Evolutionary conservation across 53 echinoderm and acorn worm species (phyloP).

Genomic region (Patiria pectinifera): DNA sequence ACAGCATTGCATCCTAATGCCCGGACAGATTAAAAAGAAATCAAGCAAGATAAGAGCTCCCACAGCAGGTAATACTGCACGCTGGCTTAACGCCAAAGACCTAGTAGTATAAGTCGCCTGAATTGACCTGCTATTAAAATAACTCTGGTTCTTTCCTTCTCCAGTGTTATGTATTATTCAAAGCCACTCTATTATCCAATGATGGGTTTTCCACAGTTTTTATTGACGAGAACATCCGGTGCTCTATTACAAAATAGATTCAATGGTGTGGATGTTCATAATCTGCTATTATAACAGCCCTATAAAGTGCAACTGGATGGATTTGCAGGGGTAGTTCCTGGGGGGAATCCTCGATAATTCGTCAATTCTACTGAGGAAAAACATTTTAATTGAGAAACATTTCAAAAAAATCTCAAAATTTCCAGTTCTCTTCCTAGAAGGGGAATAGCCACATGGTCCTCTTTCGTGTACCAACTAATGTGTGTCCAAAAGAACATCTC

Average conservation of each 20-base stretch:
- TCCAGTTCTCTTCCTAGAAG: too few relatives aligned
- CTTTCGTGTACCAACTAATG: too few relatives aligned
- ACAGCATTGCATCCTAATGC: neutral
- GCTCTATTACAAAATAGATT: neutral
- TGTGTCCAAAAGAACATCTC: too few relatives aligned
- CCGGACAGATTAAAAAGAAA: slow-evolving; percentile 5
- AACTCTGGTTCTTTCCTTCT: neutral
- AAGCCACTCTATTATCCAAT: slow-evolving; percentile 19
- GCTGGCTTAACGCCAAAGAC: neutral
- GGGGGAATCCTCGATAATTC: neutral
- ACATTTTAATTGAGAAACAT: too few relatives aligned
- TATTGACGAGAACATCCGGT: neutral
- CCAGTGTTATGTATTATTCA: neutral
- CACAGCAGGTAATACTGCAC: neutral
- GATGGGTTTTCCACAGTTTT: neutral
- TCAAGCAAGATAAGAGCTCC: slow-evolving; percentile 1
- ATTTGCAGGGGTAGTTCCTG: neutral
- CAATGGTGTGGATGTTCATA: neutral
- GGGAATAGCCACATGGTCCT: too few relatives aligned
- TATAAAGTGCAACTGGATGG: neutral
- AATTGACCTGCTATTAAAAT: neutral
- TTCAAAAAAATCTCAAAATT: too few relatives aligned
- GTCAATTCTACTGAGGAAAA: neutral
- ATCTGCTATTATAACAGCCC: neutral
- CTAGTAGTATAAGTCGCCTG: neutral